Base-by-base conservation (phyloP, 2,797 vertebrate genomes). In the Epinephelus coioides region DNA sequence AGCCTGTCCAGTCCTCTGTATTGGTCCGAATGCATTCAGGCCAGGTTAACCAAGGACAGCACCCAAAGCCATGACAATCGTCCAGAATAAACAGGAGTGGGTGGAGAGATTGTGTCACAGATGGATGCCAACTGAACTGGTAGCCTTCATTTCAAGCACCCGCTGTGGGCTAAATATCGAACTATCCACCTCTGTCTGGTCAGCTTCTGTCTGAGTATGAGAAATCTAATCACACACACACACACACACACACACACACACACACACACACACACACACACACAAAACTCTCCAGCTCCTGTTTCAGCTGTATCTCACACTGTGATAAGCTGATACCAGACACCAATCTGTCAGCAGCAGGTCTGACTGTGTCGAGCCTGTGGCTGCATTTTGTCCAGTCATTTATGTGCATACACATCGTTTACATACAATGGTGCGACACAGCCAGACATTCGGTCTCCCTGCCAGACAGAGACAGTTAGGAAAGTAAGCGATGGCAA, bases 51-150 rank as follows among this genome's bases (percentile, higher is more conserved):
- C 40, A 43, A 77, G 73, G 77, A 80, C 76, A 76, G 85, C 79
- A 69, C 38, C 63, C 74, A 69, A 74, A 80, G 61, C 69, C 71
- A 69, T 51, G 86, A 78, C 67, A 74, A 66, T 47, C 14, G 30
- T 90, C 81, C 82, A 86, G 81, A 83, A 82, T 84, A 92, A 92
- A 93, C 84, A 91, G 91, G 90, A 92, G 90, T 89, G 85, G 75
- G 76, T 79, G 89, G 73, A 92, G 82, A 92, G 89, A 91, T 88
- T 92, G 66, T 76, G 67, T 78, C 46, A 30, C 73, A 75, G 66
- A 81, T 72, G 62, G 72, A 83, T 67, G 34, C 43, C 74, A 77
- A 69, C 21, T 62, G 3, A 63, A 73, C 43, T 63, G 43, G 51
- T 19, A 34, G 72, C 27, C 14, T 65, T 78, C 46, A 63, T 19